phyloP scores from a whole-genome alignment of 2,888 invertebrate genomes.

The Conomelus anceps region DNA sequence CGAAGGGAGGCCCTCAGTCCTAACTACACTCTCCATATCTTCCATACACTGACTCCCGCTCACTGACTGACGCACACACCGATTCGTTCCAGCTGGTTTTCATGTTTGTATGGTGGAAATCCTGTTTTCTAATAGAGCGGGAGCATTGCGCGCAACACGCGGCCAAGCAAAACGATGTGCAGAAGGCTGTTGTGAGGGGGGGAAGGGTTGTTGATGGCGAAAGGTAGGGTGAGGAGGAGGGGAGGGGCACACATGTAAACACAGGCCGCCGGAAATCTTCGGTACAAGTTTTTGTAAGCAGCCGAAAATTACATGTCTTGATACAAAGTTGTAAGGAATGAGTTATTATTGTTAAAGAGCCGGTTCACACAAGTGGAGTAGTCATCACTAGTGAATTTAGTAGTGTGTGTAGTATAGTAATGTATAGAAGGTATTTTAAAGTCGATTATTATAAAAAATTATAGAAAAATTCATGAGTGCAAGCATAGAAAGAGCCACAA shows the following conservation, averaged over 20 bases:
- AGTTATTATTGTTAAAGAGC: not conserved
- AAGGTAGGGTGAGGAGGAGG: not conserved
- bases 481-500: too few relatives aligned
- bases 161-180: not conserved
- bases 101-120: not conserved
- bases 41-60: not conserved
- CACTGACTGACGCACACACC: not conserved
- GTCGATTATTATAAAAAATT: too few relatives aligned
- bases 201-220: too few relatives aligned
- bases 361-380: not conserved
- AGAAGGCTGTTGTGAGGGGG: too few relatives aligned
- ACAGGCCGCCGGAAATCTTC: not conserved
- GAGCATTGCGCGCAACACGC: not conserved
- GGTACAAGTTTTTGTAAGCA: not conserved
- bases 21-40: not conserved
- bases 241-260: not conserved
- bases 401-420: too few relatives aligned
- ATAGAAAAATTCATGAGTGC: too few relatives aligned
- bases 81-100: not conserved
- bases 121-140: not conserved
- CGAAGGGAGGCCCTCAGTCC: not conserved
- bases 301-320: not conserved
- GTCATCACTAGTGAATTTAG: too few relatives aligned
- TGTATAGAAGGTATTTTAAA: too few relatives aligned
- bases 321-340: not conserved